Base-by-base conservation (phyloP, 2,888 invertebrate species). In the Aleiodes alternator region DNA sequence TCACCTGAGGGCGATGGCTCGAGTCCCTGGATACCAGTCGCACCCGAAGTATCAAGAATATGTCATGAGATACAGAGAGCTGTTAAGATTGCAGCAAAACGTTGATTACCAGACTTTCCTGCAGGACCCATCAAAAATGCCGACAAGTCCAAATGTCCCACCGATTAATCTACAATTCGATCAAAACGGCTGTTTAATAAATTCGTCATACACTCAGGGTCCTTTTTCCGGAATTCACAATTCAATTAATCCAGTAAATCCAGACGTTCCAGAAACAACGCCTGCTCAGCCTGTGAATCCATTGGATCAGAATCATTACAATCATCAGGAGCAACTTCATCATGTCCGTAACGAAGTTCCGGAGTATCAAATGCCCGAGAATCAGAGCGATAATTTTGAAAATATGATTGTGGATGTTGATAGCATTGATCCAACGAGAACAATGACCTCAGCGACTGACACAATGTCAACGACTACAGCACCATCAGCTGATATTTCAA, bases 151-250 rank as follows among this genome's bases (percentile, higher is more conserved):
- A 29, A 53, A 34, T n/a, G 31, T 87, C 16, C 83, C 86, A 1
- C 86, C 89, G 6, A 88, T 89, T 29, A 89, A 88, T 80, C 78
- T 89, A 4, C 89, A 89, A 72, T 89, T 88, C 16, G 89, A 89
- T 80, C 89, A 88, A 12, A 88, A 89, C 64, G 89, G 89, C 0
- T 80, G 87, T 34, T 66, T 89, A n/a, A 87, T 89, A 6, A 89
- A 89, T 75, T 85, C 89, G 0, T 88, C 79, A 64, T 86, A 85
- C 51, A 77, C 86, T 3, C 78, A 86, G 0, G 79, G 83, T 3
- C 83, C 77, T 70, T 86, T 83, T 64, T 74, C 85, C 0, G 81
- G 80, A 4, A 34, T 78, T 29, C 80, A 80, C 34, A 75, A 76
- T 23, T 9, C 53, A 6, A 61, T 69, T 6, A 77, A 79, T 77